Evolutionary conservation across 1,140 invertebrate genomes (phyloP).

Genomic region (Drosophila mauritiana): DNA sequence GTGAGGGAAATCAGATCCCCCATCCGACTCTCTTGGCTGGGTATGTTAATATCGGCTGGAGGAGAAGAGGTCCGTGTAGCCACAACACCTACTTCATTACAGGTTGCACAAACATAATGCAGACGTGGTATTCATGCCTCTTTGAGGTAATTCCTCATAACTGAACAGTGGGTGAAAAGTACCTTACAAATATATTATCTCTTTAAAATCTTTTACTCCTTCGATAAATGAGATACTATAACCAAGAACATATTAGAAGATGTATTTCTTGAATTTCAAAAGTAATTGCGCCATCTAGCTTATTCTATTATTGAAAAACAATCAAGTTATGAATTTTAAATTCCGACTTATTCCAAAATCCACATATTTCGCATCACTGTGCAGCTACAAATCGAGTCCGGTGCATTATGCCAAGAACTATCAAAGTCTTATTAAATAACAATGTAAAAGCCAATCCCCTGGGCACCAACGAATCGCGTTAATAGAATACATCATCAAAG

Average conservation of each 20-base stretch:
- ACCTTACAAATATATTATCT: too few relatives aligned
- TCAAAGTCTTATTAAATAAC: slow-evolving; percentile 61
- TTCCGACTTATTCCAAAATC: too few relatives aligned
- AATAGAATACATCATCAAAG: slow-evolving; percentile 57
- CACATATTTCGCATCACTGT: slow-evolving; percentile 20
- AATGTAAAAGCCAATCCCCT: slow-evolving; percentile 22
- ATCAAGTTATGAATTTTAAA: too few relatives aligned
- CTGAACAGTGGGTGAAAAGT: slow-evolving; percentile 35
- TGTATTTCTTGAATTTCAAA: too few relatives aligned
- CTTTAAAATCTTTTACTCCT: too few relatives aligned
- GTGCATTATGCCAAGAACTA: slow-evolving; percentile 70
- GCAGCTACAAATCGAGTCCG: slow-evolving; percentile 2
- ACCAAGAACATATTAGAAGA: too few relatives aligned
- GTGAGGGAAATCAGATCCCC: neutral
- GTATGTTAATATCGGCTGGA: slow-evolving; percentile 34
- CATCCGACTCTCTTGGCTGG: slow-evolving; percentile 44
- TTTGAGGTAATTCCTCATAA: slow-evolving; percentile 42
- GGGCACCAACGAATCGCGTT: slow-evolving; percentile 39
- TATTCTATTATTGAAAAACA: too few relatives aligned
- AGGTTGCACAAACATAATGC: slow-evolving; percentile 51
- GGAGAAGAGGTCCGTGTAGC: slow-evolving; percentile 1
- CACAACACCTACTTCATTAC: slow-evolving; percentile 75
- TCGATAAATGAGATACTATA: too few relatives aligned
- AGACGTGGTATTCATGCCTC: slow-evolving; percentile 37
- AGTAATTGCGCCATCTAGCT: too few relatives aligned